Evolutionary conservation across 2,888 invertebrate genomes (phyloP).

Genomic region (Limnephilus lunatus): DNA sequence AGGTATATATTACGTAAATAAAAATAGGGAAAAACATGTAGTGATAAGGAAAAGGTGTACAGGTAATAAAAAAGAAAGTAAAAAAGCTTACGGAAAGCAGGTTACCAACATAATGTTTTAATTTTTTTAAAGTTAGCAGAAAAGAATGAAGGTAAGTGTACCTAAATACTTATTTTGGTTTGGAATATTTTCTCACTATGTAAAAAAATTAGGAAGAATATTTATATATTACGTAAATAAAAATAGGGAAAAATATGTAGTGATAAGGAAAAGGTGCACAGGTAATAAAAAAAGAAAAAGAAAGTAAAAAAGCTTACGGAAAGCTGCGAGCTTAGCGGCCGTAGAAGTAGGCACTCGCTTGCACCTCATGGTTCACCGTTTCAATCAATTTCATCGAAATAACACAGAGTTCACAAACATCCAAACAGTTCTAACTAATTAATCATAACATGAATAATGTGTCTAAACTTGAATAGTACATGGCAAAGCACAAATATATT

Average conservation of each 20-base stretch:
- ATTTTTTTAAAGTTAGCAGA: too few species aligned
- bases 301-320: constrained; percentile 77
- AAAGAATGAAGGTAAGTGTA: neutral
- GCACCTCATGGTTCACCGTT: constrained; percentile 74
- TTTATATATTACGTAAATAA: neutral
- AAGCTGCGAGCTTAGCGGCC: constrained; percentile 77
- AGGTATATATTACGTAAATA: neutral
- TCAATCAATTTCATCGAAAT: constrained; percentile 67
- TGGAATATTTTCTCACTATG: neutral
- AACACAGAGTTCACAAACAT: constrained; percentile 62
- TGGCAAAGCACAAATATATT: neutral
- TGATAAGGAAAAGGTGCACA: neutral
- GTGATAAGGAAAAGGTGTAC: neutral
- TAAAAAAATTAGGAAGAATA: neutral
- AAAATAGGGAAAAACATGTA: neutral
- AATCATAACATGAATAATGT: neutral
- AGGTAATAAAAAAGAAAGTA: constrained; percentile 68
- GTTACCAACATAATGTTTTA: neutral
- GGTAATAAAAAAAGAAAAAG: constrained; percentile 34
- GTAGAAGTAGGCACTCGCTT: constrained; percentile 77
- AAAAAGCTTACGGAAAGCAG: constrained; percentile 77
- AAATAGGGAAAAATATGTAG: neutral
- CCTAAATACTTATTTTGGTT: neutral
- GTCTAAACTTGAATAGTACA: neutral
- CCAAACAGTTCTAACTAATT: neutral